Evolutionary conservation across 2,113 vertebrate species (phyloP).

Genomic region (Antechinus flavipes): DNA sequence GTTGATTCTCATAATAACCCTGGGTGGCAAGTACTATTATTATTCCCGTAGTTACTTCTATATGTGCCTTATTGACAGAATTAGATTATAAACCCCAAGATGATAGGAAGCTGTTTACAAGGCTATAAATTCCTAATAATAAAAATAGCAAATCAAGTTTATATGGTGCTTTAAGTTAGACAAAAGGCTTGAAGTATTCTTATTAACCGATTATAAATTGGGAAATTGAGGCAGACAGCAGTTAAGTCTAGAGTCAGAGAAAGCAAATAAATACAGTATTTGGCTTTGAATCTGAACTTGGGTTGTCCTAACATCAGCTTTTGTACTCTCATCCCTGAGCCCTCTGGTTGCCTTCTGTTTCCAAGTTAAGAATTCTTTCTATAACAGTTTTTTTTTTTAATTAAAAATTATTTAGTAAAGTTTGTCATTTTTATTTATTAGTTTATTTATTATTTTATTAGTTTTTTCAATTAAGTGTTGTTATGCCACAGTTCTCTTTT

Average conservation of each 20-base stretch:
- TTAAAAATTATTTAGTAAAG: not conserved
- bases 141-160: not conserved
- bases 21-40: not conserved
- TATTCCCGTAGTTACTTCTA: not conserved
- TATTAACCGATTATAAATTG: not conserved
- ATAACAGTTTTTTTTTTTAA: not conserved
- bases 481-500: too few species aligned
- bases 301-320: not conserved
- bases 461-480: not conserved
- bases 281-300: not conserved
- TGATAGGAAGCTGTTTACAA: not conserved
- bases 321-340: not conserved
- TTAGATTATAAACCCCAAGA: not conserved
- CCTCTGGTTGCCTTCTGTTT: not conserved
- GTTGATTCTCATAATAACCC: not conserved
- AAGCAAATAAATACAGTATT: not conserved
- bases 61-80: not conserved
- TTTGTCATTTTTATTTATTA: not conserved
- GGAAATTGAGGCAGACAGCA: not conserved
- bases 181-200: not conserved
- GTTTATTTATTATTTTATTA: not conserved
- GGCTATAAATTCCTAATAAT: not conserved
- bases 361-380: not conserved
- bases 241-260: not conserved
- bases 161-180: too few species aligned